These are phyloP conservation scores for Papilio xuthus DNA, from an alignment of 1,140 invertebrate species.

Conservation along the genomic window DNA sequence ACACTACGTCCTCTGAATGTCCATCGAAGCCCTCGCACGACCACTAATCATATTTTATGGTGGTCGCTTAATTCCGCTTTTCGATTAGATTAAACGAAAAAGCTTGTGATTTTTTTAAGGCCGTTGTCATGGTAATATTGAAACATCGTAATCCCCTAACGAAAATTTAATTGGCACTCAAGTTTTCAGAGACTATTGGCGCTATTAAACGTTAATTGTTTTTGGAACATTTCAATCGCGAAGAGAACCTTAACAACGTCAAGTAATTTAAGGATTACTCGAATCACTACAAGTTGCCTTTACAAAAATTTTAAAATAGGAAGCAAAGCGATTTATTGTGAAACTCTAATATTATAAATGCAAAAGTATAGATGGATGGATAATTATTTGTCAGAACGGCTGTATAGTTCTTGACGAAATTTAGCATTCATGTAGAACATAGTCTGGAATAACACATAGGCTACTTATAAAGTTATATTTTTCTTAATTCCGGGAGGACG, in stretches of 20 bases:
- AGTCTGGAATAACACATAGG: too few species aligned
- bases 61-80: conserved; percentile 66
- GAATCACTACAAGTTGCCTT: not conserved
- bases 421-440: too few species aligned
- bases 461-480: too few species aligned
- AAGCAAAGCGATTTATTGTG: not conserved
- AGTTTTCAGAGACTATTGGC: conserved; percentile 13
- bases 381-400: too few species aligned
- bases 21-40: conserved; percentile 56
- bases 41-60: conserved; percentile 79
- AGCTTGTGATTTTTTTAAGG: conserved; percentile 44
- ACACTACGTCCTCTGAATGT: conserved; percentile 57
- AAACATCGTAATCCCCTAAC: conserved; percentile 11
- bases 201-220: not conserved
- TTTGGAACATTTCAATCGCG: conserved; percentile 7
- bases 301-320: not conserved
- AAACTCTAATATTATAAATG: too few species aligned
- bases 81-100: conserved; percentile 73
- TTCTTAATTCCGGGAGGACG: too few species aligned
- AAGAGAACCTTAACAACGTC: not conserved
- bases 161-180: conserved; percentile 32
- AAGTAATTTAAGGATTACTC: not conserved
- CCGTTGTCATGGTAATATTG: conserved; percentile 37
- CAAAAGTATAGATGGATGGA: too few species aligned
- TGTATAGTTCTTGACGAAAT: too few species aligned